Conservation (phyloP, 2,113 vertebrate genomes). For the Misgurnus anguillicaudatus region DNA sequence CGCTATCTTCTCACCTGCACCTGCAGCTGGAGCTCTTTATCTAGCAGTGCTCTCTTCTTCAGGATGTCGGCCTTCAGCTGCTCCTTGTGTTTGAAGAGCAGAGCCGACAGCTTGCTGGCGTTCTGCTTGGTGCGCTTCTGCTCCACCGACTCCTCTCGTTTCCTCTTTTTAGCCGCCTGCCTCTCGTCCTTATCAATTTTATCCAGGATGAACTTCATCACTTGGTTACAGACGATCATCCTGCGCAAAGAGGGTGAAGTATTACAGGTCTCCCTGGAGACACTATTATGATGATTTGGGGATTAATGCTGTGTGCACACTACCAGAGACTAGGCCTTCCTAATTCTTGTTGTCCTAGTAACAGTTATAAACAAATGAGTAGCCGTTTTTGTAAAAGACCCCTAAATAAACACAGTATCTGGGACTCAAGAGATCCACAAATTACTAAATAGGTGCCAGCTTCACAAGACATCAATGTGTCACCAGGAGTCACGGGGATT, state of each 20-base stretch:
- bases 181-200: slow-evolving; percentile 99
- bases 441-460: too few relatives aligned
- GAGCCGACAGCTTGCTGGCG: slow-evolving; percentile 89
- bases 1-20: slow-evolving; percentile 82
- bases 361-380: too few relatives aligned
- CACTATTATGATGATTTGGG: neutral
- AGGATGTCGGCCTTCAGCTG: slow-evolving; percentile 96
- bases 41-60: slow-evolving; percentile 94
- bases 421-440: too few relatives aligned
- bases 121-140: slow-evolving; percentile 97
- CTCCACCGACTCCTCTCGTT: slow-evolving; percentile 95
- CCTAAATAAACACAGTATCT: too few relatives aligned
- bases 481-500: too few relatives aligned
- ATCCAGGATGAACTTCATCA: slow-evolving; percentile 98
- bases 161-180: slow-evolving; percentile 94
- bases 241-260: slow-evolving; percentile 62
- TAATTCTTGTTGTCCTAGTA: too few relatives aligned
- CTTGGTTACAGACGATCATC: slow-evolving; percentile 99
- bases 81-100: slow-evolving; percentile 98
- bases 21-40: slow-evolving; percentile 96
- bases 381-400: too few relatives aligned
- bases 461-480: too few relatives aligned
- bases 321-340: too few relatives aligned
- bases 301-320: neutral
- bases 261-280: neutral